phyloP scores from a whole-genome alignment of 2,797 vertebrate species.

The Uromys caudimaculatus region DNA sequence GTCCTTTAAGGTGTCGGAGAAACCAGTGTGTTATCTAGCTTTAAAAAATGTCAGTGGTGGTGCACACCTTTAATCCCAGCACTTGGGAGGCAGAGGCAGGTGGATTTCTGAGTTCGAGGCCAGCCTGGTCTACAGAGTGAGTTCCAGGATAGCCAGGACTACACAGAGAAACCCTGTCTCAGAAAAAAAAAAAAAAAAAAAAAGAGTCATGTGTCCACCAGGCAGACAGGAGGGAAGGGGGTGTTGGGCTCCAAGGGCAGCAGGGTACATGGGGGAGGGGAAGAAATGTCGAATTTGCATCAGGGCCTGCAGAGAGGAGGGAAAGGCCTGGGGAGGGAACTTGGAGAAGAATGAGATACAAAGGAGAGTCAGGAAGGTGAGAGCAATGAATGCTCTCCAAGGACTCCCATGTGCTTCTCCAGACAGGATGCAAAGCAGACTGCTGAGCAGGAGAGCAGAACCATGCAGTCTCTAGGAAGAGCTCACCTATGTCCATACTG shows the following conservation, averaged over 20 bases:
- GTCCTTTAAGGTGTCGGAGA: neutral
- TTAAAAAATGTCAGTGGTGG: too few species aligned
- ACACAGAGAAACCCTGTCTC: too few species aligned
- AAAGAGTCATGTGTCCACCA: neutral
- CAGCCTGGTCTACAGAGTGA: too few species aligned
- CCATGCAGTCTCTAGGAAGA: neutral
- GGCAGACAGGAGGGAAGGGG: neutral
- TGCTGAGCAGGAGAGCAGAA: neutral
- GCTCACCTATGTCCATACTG: neutral
- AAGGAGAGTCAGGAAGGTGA: neutral
- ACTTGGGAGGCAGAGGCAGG: too few species aligned
- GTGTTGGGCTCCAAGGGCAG: neutral
- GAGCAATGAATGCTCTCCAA: neutral
- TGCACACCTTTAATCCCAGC: too few species aligned
- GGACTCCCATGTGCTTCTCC: neutral
- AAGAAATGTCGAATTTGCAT: neutral
- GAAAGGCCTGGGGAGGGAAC: neutral
- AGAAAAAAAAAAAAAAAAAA: too few species aligned
- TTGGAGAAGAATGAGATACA: neutral
- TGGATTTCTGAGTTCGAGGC: too few species aligned
- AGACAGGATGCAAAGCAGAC: neutral
- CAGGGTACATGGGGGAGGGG: too few species aligned
- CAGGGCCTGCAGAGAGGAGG: neutral
- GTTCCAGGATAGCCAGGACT: too few species aligned
- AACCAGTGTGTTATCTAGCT: neutral